Conservation (phyloP, 2,797 vertebrate species). For the Phataginus tricuspis region DNA sequence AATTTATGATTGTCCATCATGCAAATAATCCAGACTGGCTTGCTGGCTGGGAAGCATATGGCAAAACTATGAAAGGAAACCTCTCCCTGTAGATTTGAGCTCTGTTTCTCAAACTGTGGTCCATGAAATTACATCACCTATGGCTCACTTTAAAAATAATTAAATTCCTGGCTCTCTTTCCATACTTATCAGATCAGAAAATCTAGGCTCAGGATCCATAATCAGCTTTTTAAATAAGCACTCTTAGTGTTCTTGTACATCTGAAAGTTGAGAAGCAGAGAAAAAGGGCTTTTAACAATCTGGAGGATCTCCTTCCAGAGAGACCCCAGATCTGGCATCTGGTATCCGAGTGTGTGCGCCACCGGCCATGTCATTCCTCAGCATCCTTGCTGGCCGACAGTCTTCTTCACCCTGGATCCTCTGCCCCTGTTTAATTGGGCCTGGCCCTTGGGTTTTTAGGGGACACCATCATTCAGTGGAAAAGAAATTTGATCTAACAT, state of each 20-base stretch:
- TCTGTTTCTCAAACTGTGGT: neutral
- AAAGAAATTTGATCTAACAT: conserved; percentile 36
- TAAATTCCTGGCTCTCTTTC: neutral
- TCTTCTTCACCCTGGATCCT: neutral
- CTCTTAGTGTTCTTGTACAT: neutral
- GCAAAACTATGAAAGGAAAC: neutral
- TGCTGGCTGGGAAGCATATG: neutral
- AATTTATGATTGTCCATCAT: neutral
- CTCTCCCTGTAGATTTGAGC: neutral
- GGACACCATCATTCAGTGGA: neutral
- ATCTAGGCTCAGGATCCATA: neutral
- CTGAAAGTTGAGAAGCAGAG: neutral
- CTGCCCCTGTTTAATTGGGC: neutral
- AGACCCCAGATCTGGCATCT: neutral
- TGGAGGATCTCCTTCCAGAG: neutral
- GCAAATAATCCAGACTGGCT: neutral
- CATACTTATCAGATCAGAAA: neutral
- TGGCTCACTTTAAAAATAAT: neutral
- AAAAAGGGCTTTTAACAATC: neutral
- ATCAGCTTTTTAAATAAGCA: neutral
- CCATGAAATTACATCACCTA: neutral
- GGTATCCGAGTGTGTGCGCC: no score
- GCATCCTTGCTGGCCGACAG: neutral
- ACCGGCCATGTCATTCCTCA: neutral
- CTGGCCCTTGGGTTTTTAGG: neutral